Conservation (phyloP, 2,888 invertebrate species). For the Gnatocerus cornutus region DNA sequence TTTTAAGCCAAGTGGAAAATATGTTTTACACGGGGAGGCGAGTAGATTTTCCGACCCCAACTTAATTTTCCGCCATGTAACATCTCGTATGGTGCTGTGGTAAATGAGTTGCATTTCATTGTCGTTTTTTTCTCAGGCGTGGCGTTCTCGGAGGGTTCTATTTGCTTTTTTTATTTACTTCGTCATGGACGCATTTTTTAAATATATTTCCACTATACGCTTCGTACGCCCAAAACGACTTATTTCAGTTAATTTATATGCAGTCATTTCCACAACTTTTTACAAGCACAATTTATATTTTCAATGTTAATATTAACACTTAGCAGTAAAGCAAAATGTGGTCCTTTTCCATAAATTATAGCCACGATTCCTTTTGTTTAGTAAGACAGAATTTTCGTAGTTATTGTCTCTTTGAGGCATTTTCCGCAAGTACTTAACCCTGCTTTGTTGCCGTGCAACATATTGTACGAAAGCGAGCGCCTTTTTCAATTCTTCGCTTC, state of each 20-base stretch:
- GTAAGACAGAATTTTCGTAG: too few relatives aligned
- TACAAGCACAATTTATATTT: too few relatives aligned
- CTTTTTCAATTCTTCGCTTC: slow-evolving; percentile 16
- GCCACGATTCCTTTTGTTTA: not conserved
- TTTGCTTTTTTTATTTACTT: slow-evolving; percentile 47
- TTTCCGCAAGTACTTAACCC: not conserved
- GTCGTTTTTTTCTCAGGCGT: slow-evolving; percentile 57
- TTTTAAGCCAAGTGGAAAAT: slow-evolving; percentile 67
- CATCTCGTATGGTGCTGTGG: slow-evolving; percentile 56
- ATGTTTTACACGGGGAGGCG: slow-evolving; percentile 62
- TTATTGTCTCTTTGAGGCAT: not conserved
- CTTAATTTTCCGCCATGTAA: slow-evolving; percentile 68
- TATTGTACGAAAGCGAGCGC: slow-evolving; percentile 7
- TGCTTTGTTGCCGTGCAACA: slow-evolving; percentile 1
- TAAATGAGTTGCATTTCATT: slow-evolving; percentile 63
- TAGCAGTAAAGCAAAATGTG: too few relatives aligned
- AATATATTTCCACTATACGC: slow-evolving; percentile 14
- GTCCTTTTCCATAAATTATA: not conserved
- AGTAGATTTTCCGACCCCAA: slow-evolving; percentile 60
- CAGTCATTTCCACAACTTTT: not conserved
- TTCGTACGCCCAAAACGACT: not conserved
- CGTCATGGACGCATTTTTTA: slow-evolving; percentile 27
- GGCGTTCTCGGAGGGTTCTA: slow-evolving; percentile 49
- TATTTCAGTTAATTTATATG: not conserved
- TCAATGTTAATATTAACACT: too few relatives aligned